These are phyloP conservation scores for Eidolon dupreanum DNA, from an alignment of 2,797 vertebrate species.

Conservation along the genomic window DNA sequence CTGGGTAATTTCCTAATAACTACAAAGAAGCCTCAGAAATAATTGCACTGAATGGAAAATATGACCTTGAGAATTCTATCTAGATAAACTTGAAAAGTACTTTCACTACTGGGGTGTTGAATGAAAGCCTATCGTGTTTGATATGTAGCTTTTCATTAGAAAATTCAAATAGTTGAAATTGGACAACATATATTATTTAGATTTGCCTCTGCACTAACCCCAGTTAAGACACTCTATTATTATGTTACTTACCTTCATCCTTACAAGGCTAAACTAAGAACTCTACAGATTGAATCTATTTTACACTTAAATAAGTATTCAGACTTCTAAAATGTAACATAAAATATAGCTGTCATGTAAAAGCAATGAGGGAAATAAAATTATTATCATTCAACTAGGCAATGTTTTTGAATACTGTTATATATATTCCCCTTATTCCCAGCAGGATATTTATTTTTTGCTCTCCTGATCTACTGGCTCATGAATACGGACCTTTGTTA, in stretches of 20 bases:
- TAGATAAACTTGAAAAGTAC: constrained; percentile 31
- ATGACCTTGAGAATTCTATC: constrained; percentile 20
- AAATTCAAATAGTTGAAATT: constrained; percentile 48
- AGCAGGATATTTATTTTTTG: background rate
- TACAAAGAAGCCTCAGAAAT: constrained; percentile 53
- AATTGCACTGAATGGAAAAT: constrained; percentile 34
- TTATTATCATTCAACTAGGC: constrained; percentile 9
- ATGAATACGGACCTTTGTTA: background rate
- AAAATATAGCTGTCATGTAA: background rate
- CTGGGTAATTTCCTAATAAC: constrained; percentile 43
- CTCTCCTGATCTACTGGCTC: background rate
- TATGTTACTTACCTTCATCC: constrained; percentile 5
- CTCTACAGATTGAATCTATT: background rate
- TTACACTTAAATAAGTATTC: constrained; percentile 17
- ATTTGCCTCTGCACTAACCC: constrained; percentile 30
- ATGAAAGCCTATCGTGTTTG: constrained; percentile 33
- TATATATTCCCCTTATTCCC: background rate
- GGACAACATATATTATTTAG: constrained; percentile 57
- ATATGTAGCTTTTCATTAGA: constrained; percentile 56
- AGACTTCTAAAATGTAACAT: background rate
- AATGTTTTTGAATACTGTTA: background rate
- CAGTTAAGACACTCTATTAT: background rate
- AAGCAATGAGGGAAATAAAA: background rate
- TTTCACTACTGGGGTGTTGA: background rate
- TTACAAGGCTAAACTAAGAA: background rate